Percentiles rank a stretch among this genome's conserved stretches.
Conservation (phyloP, 2,888 invertebrate genomes). For the Amblyjoppa proteus region DNA sequence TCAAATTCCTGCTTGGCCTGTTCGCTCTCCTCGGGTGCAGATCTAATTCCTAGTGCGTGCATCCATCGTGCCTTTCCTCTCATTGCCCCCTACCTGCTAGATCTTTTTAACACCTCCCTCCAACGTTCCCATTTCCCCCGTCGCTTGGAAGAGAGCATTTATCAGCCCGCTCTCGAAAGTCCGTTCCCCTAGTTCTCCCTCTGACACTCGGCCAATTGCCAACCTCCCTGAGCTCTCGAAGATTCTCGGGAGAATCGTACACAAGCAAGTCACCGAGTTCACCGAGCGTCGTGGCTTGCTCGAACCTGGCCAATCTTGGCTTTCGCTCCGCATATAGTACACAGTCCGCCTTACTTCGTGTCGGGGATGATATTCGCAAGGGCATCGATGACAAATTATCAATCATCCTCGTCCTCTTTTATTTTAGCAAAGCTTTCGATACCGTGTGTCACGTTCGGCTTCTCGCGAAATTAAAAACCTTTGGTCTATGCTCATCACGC, state of each 20-base stretch:
- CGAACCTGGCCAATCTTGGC: neutral
- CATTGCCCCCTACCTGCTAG: neutral
- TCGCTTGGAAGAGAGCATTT: neutral
- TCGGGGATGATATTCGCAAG: neutral
- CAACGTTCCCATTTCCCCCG: neutral
- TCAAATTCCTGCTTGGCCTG: too few species aligned
- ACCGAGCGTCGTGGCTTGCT: neutral
- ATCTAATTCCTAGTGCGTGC: neutral
- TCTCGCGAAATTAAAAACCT: too few species aligned
- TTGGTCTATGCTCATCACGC: too few species aligned
- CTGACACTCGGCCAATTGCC: neutral
- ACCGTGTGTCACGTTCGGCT: too few species aligned
- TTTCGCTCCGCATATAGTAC: neutral
- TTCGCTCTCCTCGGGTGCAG: neutral
- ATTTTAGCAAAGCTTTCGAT: too few species aligned
- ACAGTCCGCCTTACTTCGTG: neutral
- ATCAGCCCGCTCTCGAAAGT: constrained; percentile 2
- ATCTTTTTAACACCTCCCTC: constrained; percentile 1
- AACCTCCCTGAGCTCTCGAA: neutral
- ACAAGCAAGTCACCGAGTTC: neutral
- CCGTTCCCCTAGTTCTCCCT: neutral
- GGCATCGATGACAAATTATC: neutral
- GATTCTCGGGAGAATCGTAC: neutral
- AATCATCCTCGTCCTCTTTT: too few species aligned
- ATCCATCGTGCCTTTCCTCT: neutral